Evolutionary conservation across 2,113 vertebrate genomes (phyloP).

Genomic region (Embiotoca jacksoni): DNA sequence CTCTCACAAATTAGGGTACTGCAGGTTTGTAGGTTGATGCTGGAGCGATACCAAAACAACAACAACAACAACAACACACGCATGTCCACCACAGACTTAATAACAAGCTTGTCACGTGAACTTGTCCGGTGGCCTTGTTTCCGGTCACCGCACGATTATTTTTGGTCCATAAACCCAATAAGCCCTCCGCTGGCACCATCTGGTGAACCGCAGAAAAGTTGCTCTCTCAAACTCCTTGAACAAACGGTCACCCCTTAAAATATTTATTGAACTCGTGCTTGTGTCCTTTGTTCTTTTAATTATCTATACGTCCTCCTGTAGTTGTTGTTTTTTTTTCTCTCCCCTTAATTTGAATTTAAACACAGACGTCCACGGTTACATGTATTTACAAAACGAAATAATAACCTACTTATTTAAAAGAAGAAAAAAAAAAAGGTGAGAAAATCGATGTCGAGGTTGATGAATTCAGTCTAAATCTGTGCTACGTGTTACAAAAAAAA

Average conservation of each 20-base stretch:
- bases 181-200: conserved; percentile 69
- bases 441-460: too few species aligned
- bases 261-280: neutral
- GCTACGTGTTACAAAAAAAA: too few species aligned
- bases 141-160: neutral
- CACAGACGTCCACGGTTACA: too few species aligned
- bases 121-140: neutral
- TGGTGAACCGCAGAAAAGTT: conserved; percentile 61
- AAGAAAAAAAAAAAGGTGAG: too few species aligned
- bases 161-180: conserved; percentile 18
- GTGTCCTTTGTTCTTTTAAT: neutral
- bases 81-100: neutral
- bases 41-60: neutral
- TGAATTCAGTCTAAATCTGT: too few species aligned
- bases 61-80: too few species aligned
- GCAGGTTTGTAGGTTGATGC: neutral
- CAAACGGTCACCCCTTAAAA: neutral
- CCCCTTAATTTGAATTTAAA: neutral
- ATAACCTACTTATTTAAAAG: too few species aligned
- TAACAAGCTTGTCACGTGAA: conserved; percentile 5
- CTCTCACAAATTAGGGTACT: neutral
- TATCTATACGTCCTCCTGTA: too few species aligned
- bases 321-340: neutral
- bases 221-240: conserved; percentile 4
- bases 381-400: too few species aligned